phyloP scores from a whole-genome alignment of 2,797 vertebrate species.

The Centropyge bicolor region DNA sequence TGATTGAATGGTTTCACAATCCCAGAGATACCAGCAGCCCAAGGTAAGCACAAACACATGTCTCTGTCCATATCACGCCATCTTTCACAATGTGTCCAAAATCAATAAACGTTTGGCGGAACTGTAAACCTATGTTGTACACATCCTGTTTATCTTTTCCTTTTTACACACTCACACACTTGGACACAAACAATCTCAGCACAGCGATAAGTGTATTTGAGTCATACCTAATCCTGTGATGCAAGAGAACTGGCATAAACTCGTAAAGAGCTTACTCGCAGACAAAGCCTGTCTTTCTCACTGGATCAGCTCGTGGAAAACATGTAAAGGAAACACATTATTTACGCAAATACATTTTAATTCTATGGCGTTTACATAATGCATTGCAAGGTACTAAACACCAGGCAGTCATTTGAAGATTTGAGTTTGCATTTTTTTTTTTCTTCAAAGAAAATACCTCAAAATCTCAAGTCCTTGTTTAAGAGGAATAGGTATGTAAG shows the following conservation, averaged over 20 bases:
- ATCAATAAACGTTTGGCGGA: not conserved
- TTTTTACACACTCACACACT: not conserved
- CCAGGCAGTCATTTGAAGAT: conserved; percentile 16
- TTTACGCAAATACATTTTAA: conserved; percentile 36
- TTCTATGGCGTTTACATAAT: conserved; percentile 38
- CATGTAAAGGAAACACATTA: conserved; percentile 45
- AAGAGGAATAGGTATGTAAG: no score
- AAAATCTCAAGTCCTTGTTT: no score
- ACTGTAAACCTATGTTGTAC: not conserved
- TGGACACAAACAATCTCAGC: not conserved
- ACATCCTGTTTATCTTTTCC: not conserved
- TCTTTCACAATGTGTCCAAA: not conserved
- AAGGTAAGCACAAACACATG: conserved; percentile 85
- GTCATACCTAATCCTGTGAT: conserved; percentile 74
- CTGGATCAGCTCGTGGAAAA: conserved; percentile 41
- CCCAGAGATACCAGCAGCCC: conserved; percentile 93
- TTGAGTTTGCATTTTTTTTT: not conserved
- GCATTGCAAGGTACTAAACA: not conserved
- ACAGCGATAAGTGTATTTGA: conserved; percentile 42
- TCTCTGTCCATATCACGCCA: not conserved
- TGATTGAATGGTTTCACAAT: conserved; percentile 95
- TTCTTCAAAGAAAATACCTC: not conserved
- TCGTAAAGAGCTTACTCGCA: conserved; percentile 75
- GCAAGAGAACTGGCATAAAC: conserved; percentile 69
- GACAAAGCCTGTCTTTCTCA: conserved; percentile 64